Evolutionary conservation across 1,140 invertebrate species (phyloP).

Genomic region (Ips typographus): DNA sequence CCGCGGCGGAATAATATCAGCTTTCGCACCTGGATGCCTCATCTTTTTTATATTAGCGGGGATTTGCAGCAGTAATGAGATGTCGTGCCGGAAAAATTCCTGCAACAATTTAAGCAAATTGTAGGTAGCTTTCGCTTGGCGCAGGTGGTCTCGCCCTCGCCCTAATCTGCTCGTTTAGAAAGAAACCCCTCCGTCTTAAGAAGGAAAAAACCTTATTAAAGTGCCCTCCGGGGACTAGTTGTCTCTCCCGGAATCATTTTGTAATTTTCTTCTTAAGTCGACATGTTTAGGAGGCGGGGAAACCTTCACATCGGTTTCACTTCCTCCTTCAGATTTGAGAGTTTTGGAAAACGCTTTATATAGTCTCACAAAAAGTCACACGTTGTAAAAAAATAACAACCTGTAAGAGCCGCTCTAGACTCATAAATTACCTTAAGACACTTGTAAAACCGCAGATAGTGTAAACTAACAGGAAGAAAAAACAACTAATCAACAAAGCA

Average conservation of each 20-base stretch:
- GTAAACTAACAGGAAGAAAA: neutral
- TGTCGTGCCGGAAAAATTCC: slow-evolving; percentile 40
- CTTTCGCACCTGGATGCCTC: slow-evolving; percentile 11
- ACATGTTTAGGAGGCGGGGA: neutral
- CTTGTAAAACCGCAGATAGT: no score
- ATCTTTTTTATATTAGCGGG: slow-evolving; percentile 38
- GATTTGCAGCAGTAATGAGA: slow-evolving; percentile 39
- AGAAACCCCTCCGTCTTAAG: slow-evolving; percentile 18
- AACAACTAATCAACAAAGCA: slow-evolving; percentile 32
- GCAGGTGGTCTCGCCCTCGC: slow-evolving; percentile 34
- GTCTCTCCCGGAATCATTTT: slow-evolving; percentile 35
- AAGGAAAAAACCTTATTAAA: slow-evolving; percentile 41
- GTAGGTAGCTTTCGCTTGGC: slow-evolving; percentile 36
- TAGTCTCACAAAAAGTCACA: no score
- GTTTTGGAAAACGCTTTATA: no score
- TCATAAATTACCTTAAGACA: no score
- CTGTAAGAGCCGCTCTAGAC: no score
- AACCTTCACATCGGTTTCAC: neutral
- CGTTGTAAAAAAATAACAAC: no score
- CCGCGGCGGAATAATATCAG: neutral
- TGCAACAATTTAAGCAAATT: slow-evolving; percentile 36
- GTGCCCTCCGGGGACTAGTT: slow-evolving; percentile 23
- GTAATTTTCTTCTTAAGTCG: slow-evolving; percentile 39
- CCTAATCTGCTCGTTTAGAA: slow-evolving; percentile 39
- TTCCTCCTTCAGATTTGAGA: neutral